A percentile compares a stretch with the other conserved stretches of the same genome.
phyloP scores from a whole-genome alignment of 2,888 invertebrate species.

The Pomacea canaliculata region DNA sequence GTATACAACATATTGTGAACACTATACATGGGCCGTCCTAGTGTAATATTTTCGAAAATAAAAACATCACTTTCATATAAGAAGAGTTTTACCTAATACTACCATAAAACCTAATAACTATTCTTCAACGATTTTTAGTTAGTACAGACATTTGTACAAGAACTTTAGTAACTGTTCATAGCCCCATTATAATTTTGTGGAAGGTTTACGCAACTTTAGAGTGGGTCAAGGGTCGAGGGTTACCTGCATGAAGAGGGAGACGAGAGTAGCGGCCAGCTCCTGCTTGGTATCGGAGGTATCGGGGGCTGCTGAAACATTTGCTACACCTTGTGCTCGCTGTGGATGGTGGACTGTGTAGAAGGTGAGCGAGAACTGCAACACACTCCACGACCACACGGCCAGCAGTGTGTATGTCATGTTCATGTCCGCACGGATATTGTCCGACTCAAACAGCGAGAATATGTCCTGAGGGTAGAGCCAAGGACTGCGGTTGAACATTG shows the following conservation, averaged over 20 bases:
- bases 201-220: no score
- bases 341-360: conserved; percentile 58
- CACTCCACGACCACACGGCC: conserved; percentile 63
- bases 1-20: no score
- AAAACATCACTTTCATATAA: no score
- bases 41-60: no score
- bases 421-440: conserved; percentile 49
- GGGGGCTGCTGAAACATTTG: background rate
- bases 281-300: conserved; percentile 31
- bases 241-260: conserved; percentile 25
- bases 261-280: conserved; percentile 55
- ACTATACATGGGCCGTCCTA: no score
- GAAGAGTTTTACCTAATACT: no score
- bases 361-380: conserved; percentile 67
- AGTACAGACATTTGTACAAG: no score
- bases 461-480: conserved; percentile 39
- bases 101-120: no score
- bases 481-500: background rate
- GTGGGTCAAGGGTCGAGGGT: no score
- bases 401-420: conserved; percentile 58
- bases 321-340: conserved; percentile 6
- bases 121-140: no score
- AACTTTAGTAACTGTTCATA: no score
- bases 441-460: conserved; percentile 55
- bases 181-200: no score